A percentile compares a stretch with the other conserved stretches of the same genome.
phyloP scores from a whole-genome alignment of 2,113 vertebrate genomes.

The Crypturellus undulatus region DNA sequence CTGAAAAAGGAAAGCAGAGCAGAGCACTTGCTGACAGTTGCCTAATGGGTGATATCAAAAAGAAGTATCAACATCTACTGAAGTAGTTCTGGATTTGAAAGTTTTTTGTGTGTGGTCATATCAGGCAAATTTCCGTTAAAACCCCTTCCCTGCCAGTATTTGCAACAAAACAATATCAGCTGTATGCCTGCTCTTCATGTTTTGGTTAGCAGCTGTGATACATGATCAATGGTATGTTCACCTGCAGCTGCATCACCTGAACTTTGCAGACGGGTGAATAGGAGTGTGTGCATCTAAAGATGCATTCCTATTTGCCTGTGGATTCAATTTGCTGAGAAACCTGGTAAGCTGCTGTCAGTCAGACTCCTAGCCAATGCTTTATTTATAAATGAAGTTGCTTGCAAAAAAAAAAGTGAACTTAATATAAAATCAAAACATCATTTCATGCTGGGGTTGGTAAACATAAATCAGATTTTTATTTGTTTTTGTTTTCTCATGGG shows the following conservation, averaged over 20 bases:
- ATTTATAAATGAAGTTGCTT: conserved; percentile 41
- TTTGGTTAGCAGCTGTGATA: neutral
- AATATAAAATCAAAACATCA: conserved; percentile 23
- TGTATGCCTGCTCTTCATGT: fast-evolving
- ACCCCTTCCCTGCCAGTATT: fast-evolving
- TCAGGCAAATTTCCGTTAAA: neutral
- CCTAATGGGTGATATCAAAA: neutral
- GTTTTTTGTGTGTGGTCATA: neutral
- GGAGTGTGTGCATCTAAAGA: neutral
- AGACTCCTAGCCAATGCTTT: conserved; percentile 11
- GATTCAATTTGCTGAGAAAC: conserved; percentile 23
- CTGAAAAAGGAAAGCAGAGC: neutral
- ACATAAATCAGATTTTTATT: conserved; percentile 1
- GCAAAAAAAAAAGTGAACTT: conserved; percentile 51
- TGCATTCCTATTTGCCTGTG: conserved; percentile 5
- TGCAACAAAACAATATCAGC: neutral
- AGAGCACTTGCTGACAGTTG: neutral
- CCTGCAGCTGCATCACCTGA: neutral
- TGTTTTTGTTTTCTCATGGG: neutral
- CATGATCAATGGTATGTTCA: neutral
- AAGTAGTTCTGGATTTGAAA: neutral
- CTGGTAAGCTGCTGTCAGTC: conserved; percentile 32
- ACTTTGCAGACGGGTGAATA: neutral
- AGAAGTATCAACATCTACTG: fast-evolving
- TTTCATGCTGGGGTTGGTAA: conserved; percentile 27